Percentiles rank a stretch among this genome's conserved stretches.
Conservation (phyloP, 64 coral and sea anemone genomes). For the Orbicella faveolata region DNA sequence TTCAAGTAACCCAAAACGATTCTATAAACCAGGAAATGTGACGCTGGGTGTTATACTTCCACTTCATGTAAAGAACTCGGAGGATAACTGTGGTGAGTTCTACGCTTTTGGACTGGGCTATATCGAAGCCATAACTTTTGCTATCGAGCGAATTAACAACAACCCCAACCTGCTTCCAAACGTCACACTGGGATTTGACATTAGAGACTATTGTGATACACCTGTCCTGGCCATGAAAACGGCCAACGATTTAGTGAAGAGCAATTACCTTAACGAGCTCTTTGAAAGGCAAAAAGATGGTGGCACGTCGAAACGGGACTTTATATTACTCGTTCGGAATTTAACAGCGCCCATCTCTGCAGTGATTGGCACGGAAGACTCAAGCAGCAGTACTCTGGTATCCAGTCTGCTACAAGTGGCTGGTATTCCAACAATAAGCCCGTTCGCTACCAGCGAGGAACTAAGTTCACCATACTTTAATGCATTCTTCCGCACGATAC, state of each 20-base stretch:
- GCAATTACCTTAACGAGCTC: slow-evolving; percentile 40
- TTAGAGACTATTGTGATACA: slow-evolving; percentile 65
- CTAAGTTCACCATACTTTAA: slow-evolving; percentile 58
- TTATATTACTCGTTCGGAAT: not conserved
- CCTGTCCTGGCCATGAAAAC: slow-evolving; percentile 42
- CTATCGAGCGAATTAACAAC: slow-evolving; percentile 55
- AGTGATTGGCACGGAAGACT: slow-evolving; percentile 63
- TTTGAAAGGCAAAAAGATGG: not conserved
- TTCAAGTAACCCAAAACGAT: not conserved
- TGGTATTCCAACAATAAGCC: slow-evolving; percentile 59
- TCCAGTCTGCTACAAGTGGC: slow-evolving; percentile 71
- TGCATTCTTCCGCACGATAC: slow-evolving; percentile 69
- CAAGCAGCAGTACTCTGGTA: slow-evolving; percentile 44
- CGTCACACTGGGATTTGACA: slow-evolving; percentile 47
- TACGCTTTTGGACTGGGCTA: slow-evolving; percentile 64
- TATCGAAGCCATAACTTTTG: slow-evolving; percentile 58
- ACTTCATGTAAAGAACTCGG: slow-evolving; percentile 11
- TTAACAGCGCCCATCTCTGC: slow-evolving; percentile 55
- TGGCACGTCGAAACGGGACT: not conserved
- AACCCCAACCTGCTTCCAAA: slow-evolving; percentile 50
- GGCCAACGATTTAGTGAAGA: slow-evolving; percentile 52
- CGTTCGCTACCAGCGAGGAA: slow-evolving; percentile 70
- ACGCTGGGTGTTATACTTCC: slow-evolving; percentile 53
- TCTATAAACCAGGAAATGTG: slow-evolving; percentile 51
- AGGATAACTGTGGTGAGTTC: slow-evolving; percentile 51